Percentiles rank a stretch among this genome's conserved stretches.
Conservation (phyloP, 2,797 vertebrate genomes). For the Rhinatrema bivittatum region DNA sequence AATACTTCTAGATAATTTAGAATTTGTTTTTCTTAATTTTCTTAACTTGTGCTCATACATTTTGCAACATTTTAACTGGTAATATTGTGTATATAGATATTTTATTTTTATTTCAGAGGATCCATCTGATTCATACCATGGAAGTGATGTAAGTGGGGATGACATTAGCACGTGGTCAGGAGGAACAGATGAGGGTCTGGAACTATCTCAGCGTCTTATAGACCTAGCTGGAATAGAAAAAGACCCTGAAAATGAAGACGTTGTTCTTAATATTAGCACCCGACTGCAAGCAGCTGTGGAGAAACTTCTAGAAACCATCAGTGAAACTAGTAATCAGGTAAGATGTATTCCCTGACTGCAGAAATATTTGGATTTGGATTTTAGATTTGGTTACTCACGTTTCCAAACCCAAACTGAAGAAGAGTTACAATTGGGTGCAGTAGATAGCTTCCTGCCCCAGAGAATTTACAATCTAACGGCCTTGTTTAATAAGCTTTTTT, state of each 20-base stretch:
- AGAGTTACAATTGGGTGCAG: too few species aligned
- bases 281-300: slow-evolving; percentile 82
- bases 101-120: slow-evolving; percentile 41
- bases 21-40: too few species aligned
- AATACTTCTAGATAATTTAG: too few species aligned
- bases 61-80: slow-evolving; percentile 1
- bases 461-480: too few species aligned
- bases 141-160: slow-evolving; percentile 32
- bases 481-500: too few species aligned
- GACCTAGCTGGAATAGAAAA: slow-evolving; percentile 56
- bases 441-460: too few species aligned
- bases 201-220: slow-evolving; percentile 59
- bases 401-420: too few species aligned
- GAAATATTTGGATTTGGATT: too few species aligned
- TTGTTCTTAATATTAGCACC: slow-evolving; percentile 69
- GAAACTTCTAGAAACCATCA: slow-evolving; percentile 85
- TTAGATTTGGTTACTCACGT: too few species aligned
- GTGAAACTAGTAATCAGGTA: slow-evolving; percentile 82
- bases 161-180: slow-evolving; percentile 53
- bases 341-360: too few species aligned
- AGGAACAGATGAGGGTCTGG: slow-evolving; percentile 54
- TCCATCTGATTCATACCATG: slow-evolving; percentile 38
- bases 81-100: slow-evolving; percentile 9
- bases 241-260: slow-evolving; percentile 73
- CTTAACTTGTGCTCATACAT: too few species aligned